Conservation (phyloP, 2,888 invertebrate genomes). For the Metellina segmentata region DNA sequence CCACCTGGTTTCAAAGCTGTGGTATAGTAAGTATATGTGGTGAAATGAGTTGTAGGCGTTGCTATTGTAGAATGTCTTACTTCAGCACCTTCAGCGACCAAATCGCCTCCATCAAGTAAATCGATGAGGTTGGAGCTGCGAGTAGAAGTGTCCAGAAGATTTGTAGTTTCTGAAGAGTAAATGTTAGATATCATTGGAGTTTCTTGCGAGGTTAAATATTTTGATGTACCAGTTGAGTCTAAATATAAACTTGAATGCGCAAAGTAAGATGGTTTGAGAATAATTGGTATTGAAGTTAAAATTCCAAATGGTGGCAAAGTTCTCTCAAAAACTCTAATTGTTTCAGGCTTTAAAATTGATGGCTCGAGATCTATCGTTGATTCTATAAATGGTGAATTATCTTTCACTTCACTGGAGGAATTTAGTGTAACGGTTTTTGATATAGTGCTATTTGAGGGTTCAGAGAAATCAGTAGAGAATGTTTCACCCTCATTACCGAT, state of each 20-base stretch:
- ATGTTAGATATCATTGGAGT: conserved; percentile 13
- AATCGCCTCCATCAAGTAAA: conserved; percentile 46
- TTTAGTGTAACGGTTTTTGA: too few relatives aligned
- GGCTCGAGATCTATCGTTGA: background rate
- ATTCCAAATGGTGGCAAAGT: background rate
- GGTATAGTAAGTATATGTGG: conserved; percentile 69
- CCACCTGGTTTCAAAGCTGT: conserved; percentile 90
- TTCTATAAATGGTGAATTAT: background rate
- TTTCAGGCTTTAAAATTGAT: background rate
- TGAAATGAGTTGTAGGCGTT: conserved; percentile 65
- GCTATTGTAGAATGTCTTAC: conserved; percentile 32
- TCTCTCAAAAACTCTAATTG: background rate
- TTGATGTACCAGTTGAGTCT: background rate
- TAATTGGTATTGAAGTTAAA: background rate
- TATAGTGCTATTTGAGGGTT: too few relatives aligned
- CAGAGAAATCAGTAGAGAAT: too few relatives aligned
- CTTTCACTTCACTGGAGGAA: too few relatives aligned
- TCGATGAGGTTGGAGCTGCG: conserved; percentile 7
- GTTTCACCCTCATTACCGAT: too few relatives aligned
- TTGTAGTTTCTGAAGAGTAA: background rate
- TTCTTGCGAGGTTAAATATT: background rate
- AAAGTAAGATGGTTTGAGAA: background rate
- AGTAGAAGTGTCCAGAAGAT: background rate
- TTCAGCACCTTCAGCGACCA: conserved; percentile 69
- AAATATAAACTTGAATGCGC: background rate